Conservation (phyloP, 1,140 invertebrate genomes). For the Metopolophium dirhodum region DNA sequence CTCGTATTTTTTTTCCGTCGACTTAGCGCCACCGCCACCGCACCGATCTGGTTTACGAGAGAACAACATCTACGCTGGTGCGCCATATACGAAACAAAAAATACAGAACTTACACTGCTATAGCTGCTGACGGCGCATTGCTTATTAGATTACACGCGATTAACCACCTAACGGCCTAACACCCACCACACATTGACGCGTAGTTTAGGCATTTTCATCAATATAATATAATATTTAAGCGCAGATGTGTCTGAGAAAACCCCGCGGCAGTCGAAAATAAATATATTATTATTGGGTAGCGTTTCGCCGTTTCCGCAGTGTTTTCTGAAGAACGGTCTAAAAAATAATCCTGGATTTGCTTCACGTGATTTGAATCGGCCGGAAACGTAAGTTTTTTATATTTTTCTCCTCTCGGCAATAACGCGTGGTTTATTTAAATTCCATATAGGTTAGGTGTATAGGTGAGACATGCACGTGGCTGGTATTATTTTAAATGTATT, state of each 20-base stretch:
- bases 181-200: neutral
- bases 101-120: neutral
- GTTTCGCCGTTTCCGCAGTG: neutral
- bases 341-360: neutral
- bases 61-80: neutral
- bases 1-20: neutral
- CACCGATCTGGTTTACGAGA: neutral
- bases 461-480: too few relatives aligned
- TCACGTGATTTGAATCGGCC: neutral
- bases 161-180: neutral
- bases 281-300: neutral
- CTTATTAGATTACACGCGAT: neutral
- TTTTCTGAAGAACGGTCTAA: neutral
- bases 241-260: neutral
- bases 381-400: neutral
- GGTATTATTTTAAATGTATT: too few relatives aligned
- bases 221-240: neutral
- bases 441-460: too few relatives aligned
- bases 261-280: neutral
- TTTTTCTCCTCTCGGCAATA: neutral
- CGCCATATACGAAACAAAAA: neutral
- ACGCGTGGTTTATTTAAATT: neutral
- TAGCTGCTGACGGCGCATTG: neutral
- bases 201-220: neutral
- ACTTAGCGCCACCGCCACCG: neutral